Evolutionary conservation across 2,888 invertebrate species (phyloP).

Genomic region (Watsonalla binaria): DNA sequence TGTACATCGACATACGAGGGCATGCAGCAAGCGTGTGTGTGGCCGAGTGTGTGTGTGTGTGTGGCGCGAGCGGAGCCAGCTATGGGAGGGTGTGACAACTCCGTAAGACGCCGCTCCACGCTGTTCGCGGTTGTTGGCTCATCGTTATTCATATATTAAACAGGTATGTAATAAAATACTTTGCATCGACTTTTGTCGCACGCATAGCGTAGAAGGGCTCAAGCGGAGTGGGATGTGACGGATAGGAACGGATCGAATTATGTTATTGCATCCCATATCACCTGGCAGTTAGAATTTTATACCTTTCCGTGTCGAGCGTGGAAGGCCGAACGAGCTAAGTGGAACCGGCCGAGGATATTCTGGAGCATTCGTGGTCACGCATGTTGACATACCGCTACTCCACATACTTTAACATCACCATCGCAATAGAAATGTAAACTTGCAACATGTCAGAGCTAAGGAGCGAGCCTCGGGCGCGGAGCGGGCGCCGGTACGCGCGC

Average conservation of each 20-base stretch:
- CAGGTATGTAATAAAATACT: slow-evolving; percentile 11
- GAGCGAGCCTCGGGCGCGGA: slow-evolving; percentile 56
- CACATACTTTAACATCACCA: slow-evolving; percentile 74
- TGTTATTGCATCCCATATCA: slow-evolving; percentile 77
- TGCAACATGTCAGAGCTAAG: slow-evolving; percentile 73
- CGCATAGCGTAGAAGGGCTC: slow-evolving; percentile 54
- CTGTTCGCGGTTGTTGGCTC: slow-evolving; percentile 22
- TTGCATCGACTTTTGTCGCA: background rate
- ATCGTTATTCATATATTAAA: slow-evolving; percentile 15
- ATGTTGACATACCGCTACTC: slow-evolving; percentile 76
- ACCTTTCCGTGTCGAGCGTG: slow-evolving; percentile 78
- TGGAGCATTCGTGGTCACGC: slow-evolving; percentile 76
- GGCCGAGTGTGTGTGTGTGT: slow-evolving; percentile 53
- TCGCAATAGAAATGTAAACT: slow-evolving; percentile 69
- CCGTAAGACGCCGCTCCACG: slow-evolving; percentile 56
- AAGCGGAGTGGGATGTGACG: slow-evolving; percentile 56
- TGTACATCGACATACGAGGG: slow-evolving; percentile 57
- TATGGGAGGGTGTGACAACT: slow-evolving; percentile 54
- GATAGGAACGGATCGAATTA: slow-evolving; percentile 65
- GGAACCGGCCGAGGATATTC: slow-evolving; percentile 73
- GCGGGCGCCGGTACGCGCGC: slow-evolving; percentile 60
- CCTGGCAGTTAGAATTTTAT: slow-evolving; percentile 76
- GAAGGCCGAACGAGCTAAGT: slow-evolving; percentile 76
- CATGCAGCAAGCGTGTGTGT: slow-evolving; percentile 70
- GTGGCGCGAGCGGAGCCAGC: slow-evolving; percentile 78